Evolutionary conservation across 2,113 vertebrate species (phyloP), one percentile per base, ranked within the genome.

Genomic region (Corydoras maculifer): DNA sequence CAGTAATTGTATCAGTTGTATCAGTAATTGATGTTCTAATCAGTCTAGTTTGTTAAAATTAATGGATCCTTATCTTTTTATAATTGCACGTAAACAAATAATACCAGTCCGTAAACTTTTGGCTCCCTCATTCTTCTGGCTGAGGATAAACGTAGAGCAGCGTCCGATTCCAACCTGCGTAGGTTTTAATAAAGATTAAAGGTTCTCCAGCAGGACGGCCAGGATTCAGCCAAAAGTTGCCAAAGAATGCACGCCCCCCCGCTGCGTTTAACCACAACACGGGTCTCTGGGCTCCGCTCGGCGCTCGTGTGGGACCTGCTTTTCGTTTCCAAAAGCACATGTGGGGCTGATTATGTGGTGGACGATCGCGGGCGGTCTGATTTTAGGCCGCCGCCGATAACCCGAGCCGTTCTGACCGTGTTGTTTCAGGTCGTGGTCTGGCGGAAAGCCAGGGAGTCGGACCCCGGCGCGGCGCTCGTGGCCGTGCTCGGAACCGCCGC

Each of bases 361-460:
- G 35, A 43, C 35, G 7, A 69, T 70, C 75, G 58, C 67, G 81
- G 58, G 78, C 83, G 78, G 84, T 86, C 69, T 84, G 81, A 82
- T 82, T 82, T 87, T 88, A 87, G 77, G 87, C 82, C 25, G 65
- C 67, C 74, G 69, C 76, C 86, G 87, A 84, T 84, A 84, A 75
- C 77, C 73, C 84, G 87, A 87, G 85, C 85, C 77, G 83, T 82
- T 78, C 60, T 76, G 92, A 77, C 84, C 78, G 51, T 92, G 84
- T 88, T 89, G 78, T 91, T 90, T 82, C 86, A 99, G 97, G 90
- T 90, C 84, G 84, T 91, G 83, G 78, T 95, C 79, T 99, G 95
- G 96, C 96, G 98, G 85, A 99, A 99, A 84, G 84, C 86, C 82
- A 93, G 83, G 82, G 94, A 88, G 78, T 87, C 91, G 1, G 92